A percentile compares a stretch with the other conserved stretches of the same genome.
These are phyloP conservation scores for Catharus fuscescens DNA, from an alignment of 2,113 vertebrate species.

Conservation along the genomic window DNA sequence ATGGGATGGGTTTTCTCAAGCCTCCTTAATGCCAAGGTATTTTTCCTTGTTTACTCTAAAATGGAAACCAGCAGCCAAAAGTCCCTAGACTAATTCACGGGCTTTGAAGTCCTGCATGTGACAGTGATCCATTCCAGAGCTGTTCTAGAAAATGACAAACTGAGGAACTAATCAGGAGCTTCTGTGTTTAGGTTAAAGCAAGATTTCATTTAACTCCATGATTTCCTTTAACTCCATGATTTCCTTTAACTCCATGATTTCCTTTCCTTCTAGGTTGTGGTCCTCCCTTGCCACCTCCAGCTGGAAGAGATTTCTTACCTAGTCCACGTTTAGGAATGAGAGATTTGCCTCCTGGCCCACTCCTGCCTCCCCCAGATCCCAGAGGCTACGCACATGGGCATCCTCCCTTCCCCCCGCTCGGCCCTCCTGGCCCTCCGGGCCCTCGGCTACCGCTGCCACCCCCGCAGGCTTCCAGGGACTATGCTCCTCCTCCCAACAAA, in stretches of 20 bases:
- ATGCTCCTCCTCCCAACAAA: slow-evolving; percentile 61
- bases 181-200: background rate
- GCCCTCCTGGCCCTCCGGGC: slow-evolving; percentile 71
- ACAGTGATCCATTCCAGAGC: background rate
- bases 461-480: slow-evolving; percentile 67
- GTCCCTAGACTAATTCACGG: background rate
- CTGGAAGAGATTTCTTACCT: slow-evolving; percentile 73
- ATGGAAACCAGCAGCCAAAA: background rate
- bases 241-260: background rate
- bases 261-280: slow-evolving; percentile 62
- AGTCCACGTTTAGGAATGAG: slow-evolving; percentile 64
- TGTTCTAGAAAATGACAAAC: background rate
- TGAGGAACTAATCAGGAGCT: background rate
- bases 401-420: slow-evolving; percentile 58
- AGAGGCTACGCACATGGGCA: slow-evolving; percentile 74
- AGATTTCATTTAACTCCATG: background rate
- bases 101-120: background rate
- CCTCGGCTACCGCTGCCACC: slow-evolving; percentile 67
- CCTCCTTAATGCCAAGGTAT: background rate
- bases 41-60: background rate
- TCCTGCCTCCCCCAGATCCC: slow-evolving; percentile 50
- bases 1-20: background rate
- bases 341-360: slow-evolving; percentile 76
- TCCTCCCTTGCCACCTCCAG: slow-evolving; percentile 61
- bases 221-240: background rate